phyloP scores from a whole-genome alignment of 2,888 invertebrate species.

The Serrognathus titanus region DNA sequence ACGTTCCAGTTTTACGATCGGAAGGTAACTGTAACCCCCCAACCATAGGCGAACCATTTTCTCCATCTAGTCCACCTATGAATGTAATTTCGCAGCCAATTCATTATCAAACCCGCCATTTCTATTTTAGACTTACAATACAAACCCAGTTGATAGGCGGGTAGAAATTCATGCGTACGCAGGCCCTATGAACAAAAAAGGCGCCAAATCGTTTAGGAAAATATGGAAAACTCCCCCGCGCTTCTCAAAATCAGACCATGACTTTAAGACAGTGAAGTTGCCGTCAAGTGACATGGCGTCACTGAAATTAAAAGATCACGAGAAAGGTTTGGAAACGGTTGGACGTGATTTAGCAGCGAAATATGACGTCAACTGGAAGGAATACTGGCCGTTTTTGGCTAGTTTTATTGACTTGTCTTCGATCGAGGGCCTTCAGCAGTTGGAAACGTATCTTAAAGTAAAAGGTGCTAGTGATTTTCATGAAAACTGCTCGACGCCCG shows the following conservation, averaged over 20 bases:
- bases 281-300: slow-evolving; percentile 19
- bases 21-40: slow-evolving; percentile 74
- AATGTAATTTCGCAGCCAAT: slow-evolving; percentile 30
- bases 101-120: not conserved
- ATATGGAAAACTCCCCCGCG: slow-evolving; percentile 84
- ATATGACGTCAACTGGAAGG: slow-evolving; percentile 77
- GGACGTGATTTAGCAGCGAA: slow-evolving; percentile 72
- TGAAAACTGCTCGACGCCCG: not conserved
- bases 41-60: slow-evolving; percentile 75
- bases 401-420: slow-evolving; percentile 75
- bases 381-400: slow-evolving; percentile 90
- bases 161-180: slow-evolving; percentile 82
- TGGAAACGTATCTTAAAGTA: slow-evolving; percentile 70
- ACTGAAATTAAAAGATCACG: slow-evolving; percentile 59
- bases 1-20: slow-evolving; percentile 82
- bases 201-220: slow-evolving; percentile 68
- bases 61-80: slow-evolving; percentile 66
- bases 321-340: slow-evolving; percentile 84
- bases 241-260: slow-evolving; percentile 4
- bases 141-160: slow-evolving; percentile 65
- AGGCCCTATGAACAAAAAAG: slow-evolving; percentile 81
- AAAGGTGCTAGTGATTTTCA: slow-evolving; percentile 21
- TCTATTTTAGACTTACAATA: slow-evolving; percentile 56
- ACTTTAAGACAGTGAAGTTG: too few relatives aligned
- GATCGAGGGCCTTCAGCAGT: slow-evolving; percentile 64